Conservation (phyloP, 2,113 vertebrate species). For the Andinoacara biseriatus region DNA sequence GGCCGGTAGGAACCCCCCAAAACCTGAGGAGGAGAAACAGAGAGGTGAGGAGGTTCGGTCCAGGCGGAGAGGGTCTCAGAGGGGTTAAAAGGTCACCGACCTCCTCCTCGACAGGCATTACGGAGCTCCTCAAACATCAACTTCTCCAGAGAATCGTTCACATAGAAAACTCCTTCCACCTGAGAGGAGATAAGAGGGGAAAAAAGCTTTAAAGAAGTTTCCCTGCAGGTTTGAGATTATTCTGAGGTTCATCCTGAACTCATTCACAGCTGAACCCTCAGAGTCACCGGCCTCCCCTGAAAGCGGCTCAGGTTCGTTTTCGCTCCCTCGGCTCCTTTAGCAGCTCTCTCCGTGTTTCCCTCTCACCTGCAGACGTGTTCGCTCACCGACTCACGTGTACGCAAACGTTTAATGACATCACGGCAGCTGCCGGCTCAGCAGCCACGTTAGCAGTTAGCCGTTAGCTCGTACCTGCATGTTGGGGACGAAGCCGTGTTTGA, state of each 20-base stretch:
- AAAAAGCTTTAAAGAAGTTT: not conserved
- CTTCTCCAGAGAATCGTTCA: conserved; percentile 95
- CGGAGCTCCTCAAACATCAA: conserved; percentile 97
- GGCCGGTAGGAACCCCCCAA: conserved; percentile 95
- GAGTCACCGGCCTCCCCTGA: too few species aligned
- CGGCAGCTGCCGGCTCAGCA: not conserved
- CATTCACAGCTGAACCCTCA: too few species aligned
- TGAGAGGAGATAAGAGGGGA: conserved; percentile 43
- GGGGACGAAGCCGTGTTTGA: conserved; percentile 96
- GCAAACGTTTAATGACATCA: not conserved
- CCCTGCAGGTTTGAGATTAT: not conserved
- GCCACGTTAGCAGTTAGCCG: not conserved
- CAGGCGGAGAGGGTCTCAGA: rapidly evolving
- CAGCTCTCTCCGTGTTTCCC: too few species aligned
- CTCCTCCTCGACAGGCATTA: conserved; percentile 94
- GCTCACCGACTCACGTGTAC: not conserved
- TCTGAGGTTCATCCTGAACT: not conserved
- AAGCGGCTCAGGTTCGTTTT: too few species aligned
- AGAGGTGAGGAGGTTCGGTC: too few species aligned
- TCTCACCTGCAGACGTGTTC: too few species aligned
- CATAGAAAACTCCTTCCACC: conserved; percentile 97
- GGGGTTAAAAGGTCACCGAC: conserved; percentile 60
- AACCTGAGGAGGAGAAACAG: conserved; percentile 74
- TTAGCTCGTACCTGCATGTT: conserved; percentile 89
- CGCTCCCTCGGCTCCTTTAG: too few species aligned